Conservation (phyloP, 2,797 vertebrate species). For the Dicrostonyx torquatus region DNA sequence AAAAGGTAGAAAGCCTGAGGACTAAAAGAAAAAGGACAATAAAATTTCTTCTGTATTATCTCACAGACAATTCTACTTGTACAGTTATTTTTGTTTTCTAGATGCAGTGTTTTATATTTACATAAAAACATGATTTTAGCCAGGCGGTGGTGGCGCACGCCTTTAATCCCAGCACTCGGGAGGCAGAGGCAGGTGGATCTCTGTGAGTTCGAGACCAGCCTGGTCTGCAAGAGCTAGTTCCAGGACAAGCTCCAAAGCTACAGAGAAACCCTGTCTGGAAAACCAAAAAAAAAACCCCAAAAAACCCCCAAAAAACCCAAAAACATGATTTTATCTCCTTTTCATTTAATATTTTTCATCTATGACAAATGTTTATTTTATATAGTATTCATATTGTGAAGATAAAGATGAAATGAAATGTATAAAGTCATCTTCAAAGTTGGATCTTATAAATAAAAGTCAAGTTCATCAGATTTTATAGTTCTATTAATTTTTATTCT, state of each 20-base stretch:
- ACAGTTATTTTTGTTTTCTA: not conserved
- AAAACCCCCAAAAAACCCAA: no score
- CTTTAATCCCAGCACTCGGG: no score
- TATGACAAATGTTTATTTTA: not conserved
- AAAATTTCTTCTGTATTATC: not conserved
- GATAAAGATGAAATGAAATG: not conserved
- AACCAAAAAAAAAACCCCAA: no score
- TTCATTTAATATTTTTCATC: not conserved
- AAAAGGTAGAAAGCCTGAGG: slow-evolving; percentile 18
- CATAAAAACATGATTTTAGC: not conserved
- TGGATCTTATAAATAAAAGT: not conserved
- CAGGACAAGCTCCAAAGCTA: no score
- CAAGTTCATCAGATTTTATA: not conserved
- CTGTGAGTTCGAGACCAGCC: no score
- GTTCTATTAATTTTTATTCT: not conserved
- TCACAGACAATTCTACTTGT: not conserved
- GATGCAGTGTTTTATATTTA: not conserved
- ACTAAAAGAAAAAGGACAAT: slow-evolving; percentile 37
- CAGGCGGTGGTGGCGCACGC: no score
- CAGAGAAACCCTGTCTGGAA: no score
- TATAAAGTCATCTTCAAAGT: not conserved
- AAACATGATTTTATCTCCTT: not conserved
- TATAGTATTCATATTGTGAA: not conserved
- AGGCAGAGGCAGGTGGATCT: no score
- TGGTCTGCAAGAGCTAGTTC: no score